These are phyloP conservation scores for Rhyacophila brunnea DNA, from an alignment of 1,140 invertebrate genomes.

Conservation along the genomic window DNA sequence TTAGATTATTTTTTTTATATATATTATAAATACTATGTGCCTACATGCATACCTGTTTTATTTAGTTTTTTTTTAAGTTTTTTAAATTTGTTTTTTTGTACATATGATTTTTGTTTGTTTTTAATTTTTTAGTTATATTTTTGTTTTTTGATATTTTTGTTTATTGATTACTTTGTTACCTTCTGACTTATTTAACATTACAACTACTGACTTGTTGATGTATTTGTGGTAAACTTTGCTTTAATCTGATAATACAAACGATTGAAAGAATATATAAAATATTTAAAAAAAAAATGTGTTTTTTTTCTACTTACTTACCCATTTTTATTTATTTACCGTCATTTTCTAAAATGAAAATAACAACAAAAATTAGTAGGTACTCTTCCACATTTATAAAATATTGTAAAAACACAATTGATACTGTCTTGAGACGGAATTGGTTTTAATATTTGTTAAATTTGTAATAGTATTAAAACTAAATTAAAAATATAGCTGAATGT, in stretches of 20 bases:
- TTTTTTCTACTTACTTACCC: too few species aligned
- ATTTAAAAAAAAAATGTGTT: conserved; percentile 6
- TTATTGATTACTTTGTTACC: conserved; percentile 24
- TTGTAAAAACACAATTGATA: too few species aligned
- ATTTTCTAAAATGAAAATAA: too few species aligned
- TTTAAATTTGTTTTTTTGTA: conserved; percentile 31
- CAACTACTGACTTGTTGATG: conserved; percentile 19
- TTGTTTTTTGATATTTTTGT: conserved; percentile 29
- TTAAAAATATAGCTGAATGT: too few species aligned
- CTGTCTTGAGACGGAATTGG: too few species aligned
- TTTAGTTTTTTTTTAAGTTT: conserved; percentile 25
- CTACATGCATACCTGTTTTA: conserved; percentile 33
- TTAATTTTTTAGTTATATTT: conserved; percentile 18
- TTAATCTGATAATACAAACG: conserved; percentile 28
- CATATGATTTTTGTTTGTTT: conserved; percentile 31
- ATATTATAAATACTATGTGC: conserved; percentile 27
- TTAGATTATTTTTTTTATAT: conserved; percentile 22
- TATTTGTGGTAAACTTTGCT: conserved; percentile 25
- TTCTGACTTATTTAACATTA: conserved; percentile 15
- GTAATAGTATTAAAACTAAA: too few species aligned
- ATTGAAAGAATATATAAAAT: conserved; percentile 33
- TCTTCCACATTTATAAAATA: too few species aligned
- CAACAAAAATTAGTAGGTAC: too few species aligned
- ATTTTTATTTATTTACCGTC: too few species aligned
- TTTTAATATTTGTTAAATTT: too few species aligned